Conservation (phyloP, 2,888 invertebrate species). For the Phyto melanocephala region DNA sequence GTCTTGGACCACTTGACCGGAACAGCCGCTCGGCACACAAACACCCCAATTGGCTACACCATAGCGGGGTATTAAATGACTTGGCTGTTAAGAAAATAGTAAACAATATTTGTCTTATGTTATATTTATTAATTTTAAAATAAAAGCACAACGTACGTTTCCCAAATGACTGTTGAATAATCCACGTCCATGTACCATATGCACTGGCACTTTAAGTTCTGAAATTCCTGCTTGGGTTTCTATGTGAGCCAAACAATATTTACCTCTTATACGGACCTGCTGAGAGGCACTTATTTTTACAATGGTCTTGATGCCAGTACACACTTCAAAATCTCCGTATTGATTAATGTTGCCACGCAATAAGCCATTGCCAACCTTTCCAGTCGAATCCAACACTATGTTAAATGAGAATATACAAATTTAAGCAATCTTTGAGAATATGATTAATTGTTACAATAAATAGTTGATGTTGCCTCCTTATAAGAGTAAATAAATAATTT, state of each 20-base stretch:
- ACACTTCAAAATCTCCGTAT: slow-evolving; percentile 86
- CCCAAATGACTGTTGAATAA: slow-evolving; percentile 83
- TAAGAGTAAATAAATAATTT: too few relatives aligned
- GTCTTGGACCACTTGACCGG: slow-evolving; percentile 80
- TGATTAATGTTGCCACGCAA: slow-evolving; percentile 86
- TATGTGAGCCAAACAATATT: slow-evolving; percentile 84
- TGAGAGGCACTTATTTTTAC: slow-evolving; percentile 82
- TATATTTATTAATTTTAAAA: background rate
- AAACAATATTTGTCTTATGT: background rate
- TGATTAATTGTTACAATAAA: too few relatives aligned
- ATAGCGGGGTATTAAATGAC: slow-evolving; percentile 86
- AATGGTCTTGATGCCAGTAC: slow-evolving; percentile 80
- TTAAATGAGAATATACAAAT: background rate
- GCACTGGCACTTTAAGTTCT: slow-evolving; percentile 82
- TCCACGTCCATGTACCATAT: slow-evolving; percentile 83
- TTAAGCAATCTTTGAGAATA: background rate
- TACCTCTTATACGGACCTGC: slow-evolving; percentile 83
- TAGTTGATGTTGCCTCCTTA: too few relatives aligned
- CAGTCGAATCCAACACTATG: slow-evolving; percentile 85
- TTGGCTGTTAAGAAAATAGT: slow-evolving; percentile 80
- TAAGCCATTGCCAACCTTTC: slow-evolving; percentile 85
- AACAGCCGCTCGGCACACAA: slow-evolving; percentile 84
- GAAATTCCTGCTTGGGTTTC: slow-evolving; percentile 82
- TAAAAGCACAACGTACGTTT: slow-evolving; percentile 79
- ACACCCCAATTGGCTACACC: slow-evolving; percentile 86